A percentile compares a stretch with the other conserved stretches of the same genome.
These are phyloP conservation scores for Electrophaes corylata DNA, from an alignment of 2,888 invertebrate genomes.

Conservation along the genomic window DNA sequence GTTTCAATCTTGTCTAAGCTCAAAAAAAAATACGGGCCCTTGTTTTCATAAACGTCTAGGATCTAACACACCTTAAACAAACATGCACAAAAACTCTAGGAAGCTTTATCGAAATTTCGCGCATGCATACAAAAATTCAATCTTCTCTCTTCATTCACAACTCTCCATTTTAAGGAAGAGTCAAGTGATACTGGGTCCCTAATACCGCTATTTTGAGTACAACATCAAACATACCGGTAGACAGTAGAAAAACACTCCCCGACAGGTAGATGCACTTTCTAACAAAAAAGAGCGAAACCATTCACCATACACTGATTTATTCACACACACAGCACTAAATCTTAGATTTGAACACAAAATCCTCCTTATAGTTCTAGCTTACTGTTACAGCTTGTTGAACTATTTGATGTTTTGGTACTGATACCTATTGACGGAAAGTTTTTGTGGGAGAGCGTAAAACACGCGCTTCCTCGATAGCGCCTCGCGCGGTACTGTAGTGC, in stretches of 20 bases:
- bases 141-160: constrained; percentile 16
- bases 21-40: too few relatives aligned
- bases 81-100: constrained; percentile 12
- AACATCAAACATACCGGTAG: constrained; percentile 65
- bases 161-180: constrained; percentile 18
- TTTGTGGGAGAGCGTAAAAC: constrained; percentile 27
- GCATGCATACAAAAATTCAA: constrained; percentile 8
- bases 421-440: constrained; percentile 37
- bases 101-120: constrained; percentile 15
- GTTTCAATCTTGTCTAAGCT: too few relatives aligned
- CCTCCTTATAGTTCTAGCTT: constrained; percentile 10
- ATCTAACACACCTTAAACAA: neutral
- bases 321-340: constrained; percentile 41
- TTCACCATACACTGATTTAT: constrained; percentile 42
- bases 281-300: constrained; percentile 52
- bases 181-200: constrained; percentile 48
- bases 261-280: constrained; percentile 63
- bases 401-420: constrained; percentile 38
- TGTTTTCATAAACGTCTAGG: neutral
- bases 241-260: constrained; percentile 59
- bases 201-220: constrained; percentile 59
- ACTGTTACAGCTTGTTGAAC: constrained; percentile 12
- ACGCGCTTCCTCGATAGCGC: constrained; percentile 54
- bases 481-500: constrained; percentile 61
- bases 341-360: constrained; percentile 8